phyloP scores from a whole-genome alignment of 2,113 vertebrate genomes.

The Burhinus oedicnemus region DNA sequence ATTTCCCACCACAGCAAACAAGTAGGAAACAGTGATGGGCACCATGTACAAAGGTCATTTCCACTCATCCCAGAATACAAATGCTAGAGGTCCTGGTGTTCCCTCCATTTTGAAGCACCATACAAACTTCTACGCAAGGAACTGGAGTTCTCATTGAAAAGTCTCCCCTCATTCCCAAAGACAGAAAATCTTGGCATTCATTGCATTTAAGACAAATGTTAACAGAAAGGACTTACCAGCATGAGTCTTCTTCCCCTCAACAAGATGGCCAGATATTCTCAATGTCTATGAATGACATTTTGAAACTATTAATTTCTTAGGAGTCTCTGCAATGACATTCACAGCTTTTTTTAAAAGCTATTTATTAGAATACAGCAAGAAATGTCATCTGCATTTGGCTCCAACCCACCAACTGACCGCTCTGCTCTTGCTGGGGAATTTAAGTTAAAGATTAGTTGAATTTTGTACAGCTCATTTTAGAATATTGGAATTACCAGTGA shows the following conservation, averaged over 20 bases:
- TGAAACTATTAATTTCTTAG: not conserved
- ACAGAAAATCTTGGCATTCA: not conserved
- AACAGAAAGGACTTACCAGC: not conserved
- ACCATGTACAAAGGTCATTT: accelerated
- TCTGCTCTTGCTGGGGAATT: not conserved
- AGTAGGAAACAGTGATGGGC: accelerated
- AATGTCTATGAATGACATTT: not conserved
- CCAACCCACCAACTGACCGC: not conserved
- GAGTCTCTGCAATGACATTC: not conserved
- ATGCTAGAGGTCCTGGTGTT: not conserved
- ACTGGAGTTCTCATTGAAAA: not conserved
- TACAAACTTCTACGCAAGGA: not conserved
- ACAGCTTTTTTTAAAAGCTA: not conserved
- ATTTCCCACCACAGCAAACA: not conserved
- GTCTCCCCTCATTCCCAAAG: not conserved
- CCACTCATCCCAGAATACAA: not conserved
- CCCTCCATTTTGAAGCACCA: not conserved
- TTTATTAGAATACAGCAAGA: not conserved
- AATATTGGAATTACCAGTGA: slow-evolving; percentile 27
- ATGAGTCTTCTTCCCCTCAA: not conserved
- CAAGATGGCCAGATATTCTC: not conserved
- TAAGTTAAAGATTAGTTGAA: not conserved
- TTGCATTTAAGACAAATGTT: not conserved
- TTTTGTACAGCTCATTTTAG: not conserved
- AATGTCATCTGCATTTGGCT: not conserved